Percentiles rank a stretch among this genome's conserved stretches.
phyloP scores from a whole-genome alignment of 2,797 vertebrate genomes.

The Trachurus trachurus region DNA sequence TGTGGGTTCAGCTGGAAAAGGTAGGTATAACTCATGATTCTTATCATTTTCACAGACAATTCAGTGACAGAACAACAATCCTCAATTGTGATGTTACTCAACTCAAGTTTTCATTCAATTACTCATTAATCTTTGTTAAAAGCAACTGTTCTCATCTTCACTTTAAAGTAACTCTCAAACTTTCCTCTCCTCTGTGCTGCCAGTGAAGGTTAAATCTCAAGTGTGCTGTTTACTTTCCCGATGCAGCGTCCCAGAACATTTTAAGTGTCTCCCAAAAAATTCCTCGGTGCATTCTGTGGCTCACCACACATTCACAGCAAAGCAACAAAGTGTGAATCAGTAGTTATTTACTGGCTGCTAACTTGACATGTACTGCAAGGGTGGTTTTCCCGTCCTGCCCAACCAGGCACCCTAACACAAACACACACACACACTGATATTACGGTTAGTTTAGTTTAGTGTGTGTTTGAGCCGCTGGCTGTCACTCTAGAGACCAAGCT shows the following conservation, averaged over 20 bases:
- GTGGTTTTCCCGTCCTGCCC: slow-evolving; percentile 14
- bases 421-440: slow-evolving; percentile 5
- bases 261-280: slow-evolving; percentile 36
- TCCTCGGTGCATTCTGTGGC: slow-evolving; percentile 61
- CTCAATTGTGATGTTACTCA: neutral
- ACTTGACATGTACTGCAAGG: slow-evolving; percentile 28
- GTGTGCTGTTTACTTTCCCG: slow-evolving; percentile 49
- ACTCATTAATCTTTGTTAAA: neutral
- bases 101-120: neutral
- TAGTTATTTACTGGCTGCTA: slow-evolving; percentile 38
- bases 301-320: slow-evolving; percentile 61
- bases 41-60: neutral
- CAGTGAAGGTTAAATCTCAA: slow-evolving; percentile 13
- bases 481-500: slow-evolving; percentile 15
- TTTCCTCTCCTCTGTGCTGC: slow-evolving; percentile 1
- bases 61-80: neutral
- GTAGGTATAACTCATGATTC: neutral
- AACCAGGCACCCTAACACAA: slow-evolving; percentile 8
- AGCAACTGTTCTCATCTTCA: neutral
- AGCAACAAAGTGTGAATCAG: slow-evolving; percentile 40
- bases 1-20: neutral
- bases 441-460: neutral
- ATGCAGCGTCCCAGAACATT: slow-evolving; percentile 30
- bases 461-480: slow-evolving; percentile 16
- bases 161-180: slow-evolving; percentile 23